A percentile compares a stretch with the other conserved stretches of the same genome.
Conservation (phyloP, 1,140 invertebrate genomes). For the Arctopsyche grandis region DNA sequence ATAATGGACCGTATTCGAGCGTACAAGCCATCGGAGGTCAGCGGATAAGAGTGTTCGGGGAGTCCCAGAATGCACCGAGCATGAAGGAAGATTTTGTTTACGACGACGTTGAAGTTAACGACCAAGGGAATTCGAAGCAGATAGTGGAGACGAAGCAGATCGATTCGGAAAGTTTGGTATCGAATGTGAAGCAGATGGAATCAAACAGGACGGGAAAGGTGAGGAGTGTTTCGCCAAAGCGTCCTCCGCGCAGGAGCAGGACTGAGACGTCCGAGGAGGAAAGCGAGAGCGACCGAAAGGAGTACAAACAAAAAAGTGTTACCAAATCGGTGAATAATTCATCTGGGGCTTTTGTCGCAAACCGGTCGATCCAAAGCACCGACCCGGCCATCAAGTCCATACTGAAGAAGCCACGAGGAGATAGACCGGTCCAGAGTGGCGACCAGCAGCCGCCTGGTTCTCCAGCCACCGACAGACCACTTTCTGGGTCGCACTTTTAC, state of each 20-base stretch:
- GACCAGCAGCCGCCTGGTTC: constrained; percentile 32
- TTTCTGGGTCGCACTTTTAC: constrained; percentile 72
- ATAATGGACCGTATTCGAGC: constrained; percentile 61
- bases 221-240: constrained; percentile 55
- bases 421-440: constrained; percentile 50
- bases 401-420: constrained; percentile 71
- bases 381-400: constrained; percentile 71
- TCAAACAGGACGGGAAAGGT: constrained; percentile 2
- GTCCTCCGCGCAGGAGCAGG: constrained; percentile 59
- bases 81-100: constrained; percentile 60
- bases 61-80: constrained; percentile 57
- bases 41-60: constrained; percentile 67
- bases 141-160: background rate
- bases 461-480: constrained; percentile 55
- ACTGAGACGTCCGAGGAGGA: constrained; percentile 53
- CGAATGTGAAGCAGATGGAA: constrained; percentile 9
- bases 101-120: constrained; percentile 60
- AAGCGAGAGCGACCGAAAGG: constrained; percentile 53
- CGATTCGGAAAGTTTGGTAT: background rate
- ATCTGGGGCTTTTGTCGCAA: constrained; percentile 48
- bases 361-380: constrained; percentile 45
- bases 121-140: constrained; percentile 1
- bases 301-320: constrained; percentile 51
- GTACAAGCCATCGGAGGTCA: constrained; percentile 69
- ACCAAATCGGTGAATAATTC: constrained; percentile 54